These are phyloP conservation scores for Malacoraja senta DNA, from an alignment of 2,797 vertebrate genomes.

Conservation along the genomic window DNA sequence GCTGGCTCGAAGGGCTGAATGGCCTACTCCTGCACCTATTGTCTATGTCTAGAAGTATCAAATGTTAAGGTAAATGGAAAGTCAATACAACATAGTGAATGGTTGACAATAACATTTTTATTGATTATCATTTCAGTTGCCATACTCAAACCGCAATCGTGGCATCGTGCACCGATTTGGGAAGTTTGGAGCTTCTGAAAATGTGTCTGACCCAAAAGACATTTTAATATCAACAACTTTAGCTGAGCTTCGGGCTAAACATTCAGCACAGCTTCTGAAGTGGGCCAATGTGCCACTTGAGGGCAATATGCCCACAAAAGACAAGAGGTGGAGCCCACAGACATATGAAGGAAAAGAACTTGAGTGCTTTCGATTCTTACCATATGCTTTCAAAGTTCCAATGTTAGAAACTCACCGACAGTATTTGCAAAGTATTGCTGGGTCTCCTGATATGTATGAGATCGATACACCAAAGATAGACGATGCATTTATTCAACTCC, in stretches of 20 bases:
- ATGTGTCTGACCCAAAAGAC: background rate
- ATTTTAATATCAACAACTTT: constrained; percentile 22
- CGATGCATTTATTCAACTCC: constrained; percentile 30
- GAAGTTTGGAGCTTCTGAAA: background rate
- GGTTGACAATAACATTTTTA: background rate
- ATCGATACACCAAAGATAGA: constrained; percentile 32
- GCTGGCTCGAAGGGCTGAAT: no score
- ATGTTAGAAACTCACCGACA: constrained; percentile 14
- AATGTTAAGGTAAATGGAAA: background rate
- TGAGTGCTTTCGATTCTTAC: constrained; percentile 17
- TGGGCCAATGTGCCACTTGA: constrained; percentile 15
- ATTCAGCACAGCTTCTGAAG: constrained; percentile 19
- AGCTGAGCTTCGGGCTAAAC: constrained; percentile 1
- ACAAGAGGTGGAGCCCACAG: background rate
- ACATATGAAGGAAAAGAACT: constrained; percentile 27
- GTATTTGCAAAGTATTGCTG: background rate
- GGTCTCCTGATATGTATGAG: background rate
- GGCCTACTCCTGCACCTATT: no score
- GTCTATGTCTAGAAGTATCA: background rate
- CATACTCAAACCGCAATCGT: background rate
- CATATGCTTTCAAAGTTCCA: constrained; percentile 31
- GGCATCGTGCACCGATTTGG: background rate
- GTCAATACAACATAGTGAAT: background rate
- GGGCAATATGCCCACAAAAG: background rate
- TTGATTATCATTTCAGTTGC: constrained; percentile 26